phyloP scores from a whole-genome alignment of 1,140 invertebrate genomes.

The Danaus plexippus region DNA sequence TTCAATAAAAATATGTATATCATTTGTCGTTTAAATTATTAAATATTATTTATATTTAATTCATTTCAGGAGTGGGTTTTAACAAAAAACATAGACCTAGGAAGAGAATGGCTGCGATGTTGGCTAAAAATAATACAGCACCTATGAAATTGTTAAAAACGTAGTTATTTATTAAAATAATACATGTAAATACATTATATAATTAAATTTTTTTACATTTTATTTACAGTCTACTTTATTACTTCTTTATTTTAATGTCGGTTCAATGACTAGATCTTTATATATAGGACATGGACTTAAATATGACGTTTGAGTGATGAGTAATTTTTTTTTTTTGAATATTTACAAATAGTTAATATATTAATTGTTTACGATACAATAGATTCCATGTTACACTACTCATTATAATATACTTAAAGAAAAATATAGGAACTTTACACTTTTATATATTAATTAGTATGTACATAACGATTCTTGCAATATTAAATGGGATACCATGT shows the following conservation, averaged over 20 bases:
- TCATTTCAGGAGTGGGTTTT: slow-evolving; percentile 55
- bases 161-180: slow-evolving; percentile 27
- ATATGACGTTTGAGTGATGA: no score
- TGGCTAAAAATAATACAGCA: slow-evolving; percentile 26
- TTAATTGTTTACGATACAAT: no score
- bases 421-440: slow-evolving; percentile 38
- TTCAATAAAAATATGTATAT: no score
- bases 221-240: slow-evolving; percentile 13
- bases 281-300: no score
- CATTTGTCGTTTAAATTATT: background rate
- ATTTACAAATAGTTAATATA: no score
- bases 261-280: no score
- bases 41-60: slow-evolving; percentile 11
- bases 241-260: background rate
- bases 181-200: slow-evolving; percentile 26
- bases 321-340: no score
- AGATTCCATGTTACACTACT: background rate
- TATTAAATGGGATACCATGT: no score
- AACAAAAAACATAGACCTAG: slow-evolving; percentile 61
- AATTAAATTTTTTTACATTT: slow-evolving; percentile 16
- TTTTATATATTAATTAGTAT: slow-evolving; percentile 19
- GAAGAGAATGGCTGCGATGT: slow-evolving; percentile 46
- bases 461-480: no score
- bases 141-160: slow-evolving; percentile 33
- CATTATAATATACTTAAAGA: slow-evolving; percentile 7